These are phyloP conservation scores for Embiotoca jacksoni DNA, from an alignment of 2,113 vertebrate genomes.

Conservation along the genomic window DNA sequence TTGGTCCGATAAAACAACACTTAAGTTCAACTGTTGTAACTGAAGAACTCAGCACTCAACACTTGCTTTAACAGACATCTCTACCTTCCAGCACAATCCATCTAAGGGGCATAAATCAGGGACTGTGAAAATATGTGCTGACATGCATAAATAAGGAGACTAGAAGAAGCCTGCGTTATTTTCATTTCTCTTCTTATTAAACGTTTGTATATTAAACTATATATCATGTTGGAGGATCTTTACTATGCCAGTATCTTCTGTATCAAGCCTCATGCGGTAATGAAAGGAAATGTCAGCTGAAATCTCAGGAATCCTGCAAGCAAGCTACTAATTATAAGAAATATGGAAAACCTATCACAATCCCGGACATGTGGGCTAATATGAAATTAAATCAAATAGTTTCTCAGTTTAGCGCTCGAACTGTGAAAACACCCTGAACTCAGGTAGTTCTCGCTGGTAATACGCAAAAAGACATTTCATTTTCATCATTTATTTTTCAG, in stretches of 20 bases:
- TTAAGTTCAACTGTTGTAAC: slow-evolving; percentile 41
- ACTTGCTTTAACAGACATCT: slow-evolving; percentile 59
- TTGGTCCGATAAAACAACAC: slow-evolving; percentile 46
- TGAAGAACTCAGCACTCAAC: slow-evolving; percentile 49
- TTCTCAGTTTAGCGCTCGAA: not conserved
- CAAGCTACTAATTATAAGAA: not conserved
- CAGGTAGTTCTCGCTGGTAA: not conserved
- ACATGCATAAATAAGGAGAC: slow-evolving; percentile 48
- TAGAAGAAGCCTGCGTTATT: slow-evolving; percentile 46
- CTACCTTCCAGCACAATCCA: slow-evolving; percentile 43
- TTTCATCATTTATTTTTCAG: not conserved
- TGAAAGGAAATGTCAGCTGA: not conserved
- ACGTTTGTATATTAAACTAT: slow-evolving; percentile 33
- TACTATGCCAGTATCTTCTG: not conserved
- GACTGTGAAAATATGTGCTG: slow-evolving; percentile 56
- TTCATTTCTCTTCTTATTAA: slow-evolving; percentile 48
- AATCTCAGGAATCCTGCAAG: not conserved
- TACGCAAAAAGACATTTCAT: not conserved
- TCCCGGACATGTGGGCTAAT: not conserved
- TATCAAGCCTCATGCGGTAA: not conserved
- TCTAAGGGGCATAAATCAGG: slow-evolving; percentile 50
- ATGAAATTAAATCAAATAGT: not conserved
- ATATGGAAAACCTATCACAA: not conserved
- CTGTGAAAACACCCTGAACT: slow-evolving; percentile 5
- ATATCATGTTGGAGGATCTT: slow-evolving; percentile 24